A percentile compares a stretch with the other conserved stretches of the same genome.
phyloP scores from a whole-genome alignment of 2,888 invertebrate species.

The Sesia bembeciformis region DNA sequence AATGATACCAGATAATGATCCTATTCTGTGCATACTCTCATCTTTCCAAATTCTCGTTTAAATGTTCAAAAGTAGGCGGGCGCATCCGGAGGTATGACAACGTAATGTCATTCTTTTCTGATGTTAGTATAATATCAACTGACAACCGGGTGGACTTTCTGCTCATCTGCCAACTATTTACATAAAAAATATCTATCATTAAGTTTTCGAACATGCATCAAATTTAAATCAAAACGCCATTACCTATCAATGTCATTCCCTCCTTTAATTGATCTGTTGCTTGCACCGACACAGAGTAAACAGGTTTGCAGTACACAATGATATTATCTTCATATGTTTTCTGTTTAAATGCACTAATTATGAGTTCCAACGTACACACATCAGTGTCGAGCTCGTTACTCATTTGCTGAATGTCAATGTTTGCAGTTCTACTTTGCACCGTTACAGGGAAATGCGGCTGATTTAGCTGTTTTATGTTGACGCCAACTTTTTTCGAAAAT shows the following conservation, averaged over 20 bases:
- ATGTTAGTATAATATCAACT: too few relatives aligned
- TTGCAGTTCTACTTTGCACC: constrained; percentile 33
- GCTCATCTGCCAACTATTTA: too few relatives aligned
- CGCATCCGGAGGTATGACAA: too few relatives aligned
- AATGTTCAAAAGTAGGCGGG: too few relatives aligned
- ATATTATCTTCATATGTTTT: constrained; percentile 82
- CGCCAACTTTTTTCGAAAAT: constrained; percentile 57
- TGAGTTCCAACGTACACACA: constrained; percentile 77
- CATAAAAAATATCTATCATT: too few relatives aligned
- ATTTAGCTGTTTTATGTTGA: constrained; percentile 54
- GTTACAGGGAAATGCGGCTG: constrained; percentile 44
- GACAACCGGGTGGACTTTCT: too few relatives aligned
- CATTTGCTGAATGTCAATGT: constrained; percentile 26
- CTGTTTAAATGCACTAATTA: constrained; percentile 82
- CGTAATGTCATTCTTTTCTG: too few relatives aligned
- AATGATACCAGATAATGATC: too few relatives aligned
- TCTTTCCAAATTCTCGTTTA: too few relatives aligned
- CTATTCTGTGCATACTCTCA: too few relatives aligned
- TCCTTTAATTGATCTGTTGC: constrained; percentile 77
- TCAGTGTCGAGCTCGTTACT: constrained; percentile 72
- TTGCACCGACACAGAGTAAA: constrained; percentile 84
- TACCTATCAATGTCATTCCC: constrained; percentile 78
- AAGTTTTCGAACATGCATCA: too few relatives aligned
- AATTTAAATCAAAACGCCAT: constrained; percentile 1
- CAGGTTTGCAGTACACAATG: constrained; percentile 79